Evolutionary conservation across 1,140 invertebrate genomes (phyloP).

Genomic region (Hyphantria cunea): DNA sequence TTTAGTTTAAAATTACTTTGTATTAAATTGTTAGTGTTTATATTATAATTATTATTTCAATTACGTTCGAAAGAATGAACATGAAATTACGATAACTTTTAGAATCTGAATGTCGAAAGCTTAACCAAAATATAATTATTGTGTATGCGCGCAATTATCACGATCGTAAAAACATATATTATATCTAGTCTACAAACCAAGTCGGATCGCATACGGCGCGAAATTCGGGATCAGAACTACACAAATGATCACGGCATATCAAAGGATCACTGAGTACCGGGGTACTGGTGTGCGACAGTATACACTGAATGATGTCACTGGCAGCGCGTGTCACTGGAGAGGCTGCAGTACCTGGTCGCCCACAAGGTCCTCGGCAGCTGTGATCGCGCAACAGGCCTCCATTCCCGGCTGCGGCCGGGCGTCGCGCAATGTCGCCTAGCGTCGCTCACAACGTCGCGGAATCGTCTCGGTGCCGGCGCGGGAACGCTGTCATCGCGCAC

Average conservation of each 20-base stretch:
- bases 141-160: neutral
- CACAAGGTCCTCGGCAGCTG: constrained; percentile 70
- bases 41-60: too few species aligned
- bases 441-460: constrained; percentile 31
- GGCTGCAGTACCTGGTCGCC: constrained; percentile 69
- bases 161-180: neutral
- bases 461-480: constrained; percentile 35
- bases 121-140: neutral
- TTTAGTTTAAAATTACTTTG: too few species aligned
- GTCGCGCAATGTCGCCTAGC: constrained; percentile 26
- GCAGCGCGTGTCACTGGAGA: constrained; percentile 12
- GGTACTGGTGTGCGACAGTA: constrained; percentile 6
- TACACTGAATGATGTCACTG: constrained; percentile 7
- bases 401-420: constrained; percentile 65
- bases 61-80: too few species aligned
- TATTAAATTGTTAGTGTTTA: too few species aligned
- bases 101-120: neutral
- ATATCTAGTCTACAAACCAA: constrained; percentile 31
- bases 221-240: constrained; percentile 12
- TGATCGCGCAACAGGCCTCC: constrained; percentile 70
- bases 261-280: constrained; percentile 18
- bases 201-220: constrained; percentile 22
- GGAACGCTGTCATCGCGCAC: constrained; percentile 51
- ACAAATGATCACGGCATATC: constrained; percentile 22
- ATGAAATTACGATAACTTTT: too few species aligned